Base-by-base conservation (phyloP, 2,888 invertebrate genomes). In the Lysandra bellargus region DNA sequence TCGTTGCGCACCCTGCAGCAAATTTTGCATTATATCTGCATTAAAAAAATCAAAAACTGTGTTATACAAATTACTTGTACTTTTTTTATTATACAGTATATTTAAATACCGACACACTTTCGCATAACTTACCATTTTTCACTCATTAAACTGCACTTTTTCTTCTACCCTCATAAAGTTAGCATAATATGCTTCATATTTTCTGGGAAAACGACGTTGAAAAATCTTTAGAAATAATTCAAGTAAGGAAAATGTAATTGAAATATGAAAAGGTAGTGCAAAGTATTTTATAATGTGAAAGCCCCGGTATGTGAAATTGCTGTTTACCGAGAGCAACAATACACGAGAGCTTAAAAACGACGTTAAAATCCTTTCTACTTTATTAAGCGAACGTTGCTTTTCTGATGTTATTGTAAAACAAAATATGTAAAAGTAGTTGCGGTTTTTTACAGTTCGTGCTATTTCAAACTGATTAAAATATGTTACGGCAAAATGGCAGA, bases 211-310 rank as follows among this genome's bases (percentile, higher is more conserved):
- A 69, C 64, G 12, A 23, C 61, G 23, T 33, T 69, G 64, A 33
- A 69, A 69, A 69, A 37, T 69, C 69, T 69, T 69, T 69, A 33
- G 33, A 69, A 69, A 69, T 69, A 69, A 69, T 37, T 37, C 33
- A 69, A 69, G 33, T 33, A 7, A 61, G 23, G 33, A 69, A 69
- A 69, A 69, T 37, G 69, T 69, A 17, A 37, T 69, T 69, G 69
- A 37, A 69, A 33, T 37, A 69, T 37, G 12, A 64, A 64, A 64
- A 64, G 61, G 61, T 23, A 61, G 64, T 30, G 64, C 64, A 64
- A 61, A 30, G 9, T 7, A 64, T 64, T 69, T 69, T 37, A 69
- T 69, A 33, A 64, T 61, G 61, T 61, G 6, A 30, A 37, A 69
- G 14, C 6, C 30, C 12, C 64, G 64, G 14, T 14, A 14, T 37